phyloP scores from a whole-genome alignment of 2,888 invertebrate genomes.

The Limnephilus lunatus region DNA sequence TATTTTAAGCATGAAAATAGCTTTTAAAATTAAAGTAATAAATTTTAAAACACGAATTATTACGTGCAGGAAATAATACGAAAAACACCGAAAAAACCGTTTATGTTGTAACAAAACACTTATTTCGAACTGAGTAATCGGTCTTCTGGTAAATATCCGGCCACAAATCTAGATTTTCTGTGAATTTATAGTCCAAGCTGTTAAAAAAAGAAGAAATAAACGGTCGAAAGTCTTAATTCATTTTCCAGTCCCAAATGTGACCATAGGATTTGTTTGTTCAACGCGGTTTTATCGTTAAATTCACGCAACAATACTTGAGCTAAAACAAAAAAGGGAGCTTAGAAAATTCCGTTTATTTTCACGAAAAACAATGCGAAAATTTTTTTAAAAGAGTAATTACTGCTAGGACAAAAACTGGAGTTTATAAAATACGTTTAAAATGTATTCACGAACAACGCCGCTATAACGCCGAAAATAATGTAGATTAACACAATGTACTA shows the following conservation, averaged over 20 bases:
- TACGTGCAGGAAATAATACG: neutral
- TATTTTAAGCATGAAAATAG: neutral
- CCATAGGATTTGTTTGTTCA: slow-evolving; percentile 25
- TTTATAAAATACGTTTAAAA: neutral
- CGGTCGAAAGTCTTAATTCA: slow-evolving; percentile 10
- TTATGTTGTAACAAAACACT: neutral
- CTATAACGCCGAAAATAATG: neutral
- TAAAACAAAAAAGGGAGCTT: neutral
- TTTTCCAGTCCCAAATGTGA: neutral
- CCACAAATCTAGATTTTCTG: slow-evolving; percentile 35
- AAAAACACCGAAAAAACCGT: neutral
- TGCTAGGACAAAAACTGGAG: neutral
- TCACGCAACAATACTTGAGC: slow-evolving; percentile 40
- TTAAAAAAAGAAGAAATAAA: neutral
- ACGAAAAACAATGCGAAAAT: neutral
- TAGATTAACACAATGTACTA: neutral
- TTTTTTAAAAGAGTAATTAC: neutral
- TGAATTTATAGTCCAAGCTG: slow-evolving; percentile 32
- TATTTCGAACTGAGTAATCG: neutral
- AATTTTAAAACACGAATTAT: neutral
- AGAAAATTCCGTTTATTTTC: neutral
- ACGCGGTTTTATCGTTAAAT: slow-evolving; percentile 27
- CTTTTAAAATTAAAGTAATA: neutral
- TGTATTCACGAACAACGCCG: neutral
- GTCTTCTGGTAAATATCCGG: slow-evolving; percentile 13